Conservation (phyloP, 92 coral and sea anemone genomes). For the Chrysogorgia sp. region DNA sequence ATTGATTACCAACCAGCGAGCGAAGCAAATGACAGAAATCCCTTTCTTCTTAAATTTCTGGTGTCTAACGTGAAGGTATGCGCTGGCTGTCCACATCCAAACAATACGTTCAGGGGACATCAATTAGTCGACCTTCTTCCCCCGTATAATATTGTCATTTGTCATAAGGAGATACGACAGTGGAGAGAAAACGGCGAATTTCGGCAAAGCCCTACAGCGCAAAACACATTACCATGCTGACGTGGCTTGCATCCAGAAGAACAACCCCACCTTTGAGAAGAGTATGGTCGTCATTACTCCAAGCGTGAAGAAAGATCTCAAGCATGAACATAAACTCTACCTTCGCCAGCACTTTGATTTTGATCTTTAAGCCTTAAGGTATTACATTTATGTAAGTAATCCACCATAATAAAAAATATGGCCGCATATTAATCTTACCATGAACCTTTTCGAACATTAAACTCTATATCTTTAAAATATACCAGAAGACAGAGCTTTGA, state of each 20-base stretch:
- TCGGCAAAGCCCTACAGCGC: conserved; percentile 33
- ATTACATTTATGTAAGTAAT: too few relatives aligned
- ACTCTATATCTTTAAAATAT: too few relatives aligned
- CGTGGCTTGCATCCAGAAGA: conserved; percentile 19
- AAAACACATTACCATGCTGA: conserved; percentile 44
- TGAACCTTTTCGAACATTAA: too few relatives aligned
- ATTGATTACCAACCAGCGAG: conserved; percentile 34
- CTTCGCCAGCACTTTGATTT: conserved; percentile 7
- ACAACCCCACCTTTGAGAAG: conserved; percentile 29
- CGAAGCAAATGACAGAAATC: conserved; percentile 10
- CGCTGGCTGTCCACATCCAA: conserved; percentile 25
- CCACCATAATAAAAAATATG: too few relatives aligned
- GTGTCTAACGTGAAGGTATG: conserved; percentile 33
- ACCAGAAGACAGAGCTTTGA: too few relatives aligned
- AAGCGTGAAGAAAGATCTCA: not conserved
- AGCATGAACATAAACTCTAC: conserved; percentile 16
- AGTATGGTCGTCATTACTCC: conserved; percentile 28
- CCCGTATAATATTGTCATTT: conserved; percentile 30
- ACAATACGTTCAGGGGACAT: conserved; percentile 18
- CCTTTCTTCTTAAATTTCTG: conserved; percentile 17
- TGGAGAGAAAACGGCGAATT: conserved; percentile 25
- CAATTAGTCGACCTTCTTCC: conserved; percentile 15
- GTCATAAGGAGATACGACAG: conserved; percentile 38
- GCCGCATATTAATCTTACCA: too few relatives aligned
- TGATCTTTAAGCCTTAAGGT: too few relatives aligned